Conservation (phyloP, 2,888 invertebrate genomes). For the Brenthis ino region DNA sequence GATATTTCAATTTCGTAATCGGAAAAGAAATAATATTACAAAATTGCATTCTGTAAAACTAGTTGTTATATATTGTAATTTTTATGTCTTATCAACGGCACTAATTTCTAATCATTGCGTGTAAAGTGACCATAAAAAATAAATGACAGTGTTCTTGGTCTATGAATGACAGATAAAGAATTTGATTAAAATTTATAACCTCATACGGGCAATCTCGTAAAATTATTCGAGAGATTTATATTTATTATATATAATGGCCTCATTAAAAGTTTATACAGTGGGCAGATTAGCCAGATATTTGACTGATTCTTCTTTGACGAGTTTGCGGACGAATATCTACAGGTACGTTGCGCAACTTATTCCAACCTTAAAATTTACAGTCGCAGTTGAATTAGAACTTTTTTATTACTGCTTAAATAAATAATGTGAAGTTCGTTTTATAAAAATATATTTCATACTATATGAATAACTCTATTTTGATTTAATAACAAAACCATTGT, state of each 20-base stretch:
- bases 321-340: conserved; percentile 64
- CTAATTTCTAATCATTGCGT: neutral
- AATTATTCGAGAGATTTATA: conserved; percentile 25
- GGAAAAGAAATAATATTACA: no score
- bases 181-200: conserved; percentile 52
- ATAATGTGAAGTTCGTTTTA: neutral
- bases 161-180: conserved; percentile 39
- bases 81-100: neutral
- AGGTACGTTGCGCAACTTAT: conserved; percentile 80
- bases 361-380: conserved; percentile 50
- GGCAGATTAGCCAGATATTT: conserved; percentile 74
- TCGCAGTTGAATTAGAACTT: neutral
- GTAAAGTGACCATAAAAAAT: conserved; percentile 8
- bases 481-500: neutral
- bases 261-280: conserved; percentile 74
- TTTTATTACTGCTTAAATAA: neutral
- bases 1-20: no score
- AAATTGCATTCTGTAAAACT: neutral
- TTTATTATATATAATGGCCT: conserved; percentile 65
- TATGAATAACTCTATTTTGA: neutral
- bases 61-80: neutral
- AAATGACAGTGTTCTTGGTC: neutral
- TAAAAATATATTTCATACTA: neutral
- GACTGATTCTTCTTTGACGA: conserved; percentile 72
- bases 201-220: conserved; percentile 43